Base-by-base conservation (phyloP, 2,888 invertebrate species). In the Stenchaetothrips biformis region DNA sequence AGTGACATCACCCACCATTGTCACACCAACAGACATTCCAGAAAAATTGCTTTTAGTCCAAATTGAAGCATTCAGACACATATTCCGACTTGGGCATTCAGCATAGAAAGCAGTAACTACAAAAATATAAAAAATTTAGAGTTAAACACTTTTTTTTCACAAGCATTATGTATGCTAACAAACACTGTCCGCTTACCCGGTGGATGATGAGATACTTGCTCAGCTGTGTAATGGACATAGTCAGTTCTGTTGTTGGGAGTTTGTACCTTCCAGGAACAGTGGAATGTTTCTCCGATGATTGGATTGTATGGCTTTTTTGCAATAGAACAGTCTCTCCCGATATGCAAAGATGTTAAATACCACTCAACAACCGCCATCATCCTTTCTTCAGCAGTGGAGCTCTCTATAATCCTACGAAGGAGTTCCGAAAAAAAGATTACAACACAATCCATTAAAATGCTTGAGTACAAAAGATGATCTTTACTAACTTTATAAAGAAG, bases 11-110 rank as follows among this genome's bases (percentile, higher is more conserved):
- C 99, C 99, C 80, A 99, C 95, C 87, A 98, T 98, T 85, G 98
- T 95, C 0, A 96, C 95, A 16, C 98, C 98, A 84, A 97, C 94
- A 13, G 98, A 98, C 27, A 99, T 89, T 0, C 99, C 99, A 37
- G 99, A 90, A 88, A 99, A 99, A 89, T 98, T 98, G 85, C 98
- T 98, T 88, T 98, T 98, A 9, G 99, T 99, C 94, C 98, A 99
- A 79, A 99, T 95, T 88, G 97, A 96, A 8, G 97, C 98, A 85
- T 95, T 93, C 87, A 98, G 94, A 82, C 93, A 92, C 81, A 99
- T 95, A 84, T 93, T 91, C 86, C 95, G 96, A 85, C 93, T 92
- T 83, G 91, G 92, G 88, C 97, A 95, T 87, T 99, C 99, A 37
- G 97, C 98, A 89, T 99, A 99, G 89, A 99, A 99, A 37, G 98